These are phyloP conservation scores for Cryptophagus acutangulus DNA, from an alignment of 2,888 invertebrate species.

Conservation along the genomic window DNA sequence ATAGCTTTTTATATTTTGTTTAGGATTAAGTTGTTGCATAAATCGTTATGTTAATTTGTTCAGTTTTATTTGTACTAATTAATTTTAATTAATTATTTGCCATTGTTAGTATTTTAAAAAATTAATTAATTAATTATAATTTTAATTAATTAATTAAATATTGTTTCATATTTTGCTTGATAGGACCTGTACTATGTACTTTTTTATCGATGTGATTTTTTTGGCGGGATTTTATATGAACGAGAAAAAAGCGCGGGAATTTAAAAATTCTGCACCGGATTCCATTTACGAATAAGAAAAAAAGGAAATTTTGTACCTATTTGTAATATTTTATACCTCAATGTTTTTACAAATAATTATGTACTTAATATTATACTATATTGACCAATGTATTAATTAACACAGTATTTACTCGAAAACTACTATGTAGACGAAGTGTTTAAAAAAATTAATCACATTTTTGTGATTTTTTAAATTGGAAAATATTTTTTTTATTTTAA, in stretches of 20 bases:
- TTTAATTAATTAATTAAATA: no score
- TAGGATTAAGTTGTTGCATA: constrained; percentile 24
- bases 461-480: no score
- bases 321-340: constrained; percentile 45
- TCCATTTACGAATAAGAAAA: no score
- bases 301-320: constrained; percentile 39
- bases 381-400: constrained; percentile 40
- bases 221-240: no score
- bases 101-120: constrained; percentile 23
- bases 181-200: no score
- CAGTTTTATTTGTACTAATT: constrained; percentile 12
- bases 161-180: no score
- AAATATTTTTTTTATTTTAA: no score
- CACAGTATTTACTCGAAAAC: constrained; percentile 34
- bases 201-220: no score
- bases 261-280: no score
- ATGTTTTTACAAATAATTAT: constrained; percentile 39
- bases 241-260: no score
- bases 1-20: constrained; percentile 17
- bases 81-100: constrained; percentile 22
- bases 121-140: no score
- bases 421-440: constrained; percentile 2
- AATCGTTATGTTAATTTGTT: constrained; percentile 23
- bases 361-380: constrained; percentile 35
- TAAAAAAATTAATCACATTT: constrained; percentile 12